Evolutionary conservation across 1,140 invertebrate genomes (phyloP).

Genomic region (Drosophila takahashii): DNA sequence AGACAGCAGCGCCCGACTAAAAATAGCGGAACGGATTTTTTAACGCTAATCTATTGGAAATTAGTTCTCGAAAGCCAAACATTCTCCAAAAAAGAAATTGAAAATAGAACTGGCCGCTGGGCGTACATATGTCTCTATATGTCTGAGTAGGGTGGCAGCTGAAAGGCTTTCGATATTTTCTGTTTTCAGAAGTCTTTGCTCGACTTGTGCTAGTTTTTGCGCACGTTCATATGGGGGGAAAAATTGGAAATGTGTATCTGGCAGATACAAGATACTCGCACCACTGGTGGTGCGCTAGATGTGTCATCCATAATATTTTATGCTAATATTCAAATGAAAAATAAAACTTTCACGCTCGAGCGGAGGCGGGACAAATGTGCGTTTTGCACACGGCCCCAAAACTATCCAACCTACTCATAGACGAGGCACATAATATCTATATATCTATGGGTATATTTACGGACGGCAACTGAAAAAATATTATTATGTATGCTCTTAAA

Average conservation of each 20-base stretch:
- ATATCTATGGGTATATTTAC: slow-evolving; percentile 20
- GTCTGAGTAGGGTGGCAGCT: slow-evolving; percentile 42
- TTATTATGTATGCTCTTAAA: slow-evolving; percentile 68
- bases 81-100: slow-evolving; percentile 75
- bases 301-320: slow-evolving; percentile 83
- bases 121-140: slow-evolving; percentile 35
- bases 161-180: slow-evolving; percentile 68
- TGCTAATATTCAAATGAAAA: slow-evolving; percentile 80
- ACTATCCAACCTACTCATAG: slow-evolving; percentile 46
- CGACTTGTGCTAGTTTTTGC: slow-evolving; percentile 51
- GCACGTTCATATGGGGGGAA: slow-evolving; percentile 18
- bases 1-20: slow-evolving; percentile 56
- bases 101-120: slow-evolving; percentile 64
- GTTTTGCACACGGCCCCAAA: slow-evolving; percentile 81
- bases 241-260: slow-evolving; percentile 36
- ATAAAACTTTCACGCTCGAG: slow-evolving; percentile 78
- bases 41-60: slow-evolving; percentile 81
- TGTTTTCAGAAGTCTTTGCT: slow-evolving; percentile 21
- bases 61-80: slow-evolving; percentile 67
- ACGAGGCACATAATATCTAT: slow-evolving; percentile 20
- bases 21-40: slow-evolving; percentile 64
- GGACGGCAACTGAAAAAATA: slow-evolving; percentile 33
- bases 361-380: slow-evolving; percentile 80
- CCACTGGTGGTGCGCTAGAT: slow-evolving; percentile 57
- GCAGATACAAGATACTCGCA: slow-evolving; percentile 54